Evolutionary conservation across 1,140 invertebrate species (phyloP).

Genomic region (Ooceraea biroi): DNA sequence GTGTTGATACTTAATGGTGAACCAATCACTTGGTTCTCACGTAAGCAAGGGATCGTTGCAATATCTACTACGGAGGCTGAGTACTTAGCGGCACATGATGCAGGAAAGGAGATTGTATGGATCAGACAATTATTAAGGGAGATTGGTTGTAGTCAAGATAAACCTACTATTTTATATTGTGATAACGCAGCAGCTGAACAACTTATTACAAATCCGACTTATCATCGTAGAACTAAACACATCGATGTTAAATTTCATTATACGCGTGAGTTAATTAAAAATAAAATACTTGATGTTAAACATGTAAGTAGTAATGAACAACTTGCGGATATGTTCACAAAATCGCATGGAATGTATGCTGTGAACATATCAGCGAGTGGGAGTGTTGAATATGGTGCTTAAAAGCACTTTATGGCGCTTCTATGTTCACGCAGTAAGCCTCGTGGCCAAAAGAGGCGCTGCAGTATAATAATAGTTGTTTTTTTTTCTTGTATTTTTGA

Average conservation of each 20-base stretch:
- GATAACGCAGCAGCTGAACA: slow-evolving; percentile 11
- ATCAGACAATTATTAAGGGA: too few relatives aligned
- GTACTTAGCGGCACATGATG: not conserved
- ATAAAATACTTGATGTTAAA: not conserved
- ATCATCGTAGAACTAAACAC: not conserved
- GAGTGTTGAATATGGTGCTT: not conserved
- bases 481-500: too few relatives aligned
- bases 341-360: not conserved
- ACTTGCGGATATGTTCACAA: not conserved
- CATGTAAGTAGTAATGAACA: not conserved
- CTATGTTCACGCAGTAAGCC: not conserved
- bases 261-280: not conserved
- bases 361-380: not conserved
- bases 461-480: too few relatives aligned
- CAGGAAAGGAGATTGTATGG: slow-evolving; percentile 1
- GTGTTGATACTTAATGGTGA: not conserved
- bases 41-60: not conserved
- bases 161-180: not conserved
- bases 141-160: not conserved
- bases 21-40: not conserved
- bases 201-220: not conserved
- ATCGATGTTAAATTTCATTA: not conserved
- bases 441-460: too few relatives aligned
- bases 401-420: not conserved
- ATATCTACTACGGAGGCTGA: slow-evolving; percentile 4